A percentile compares a stretch with the other conserved stretches of the same genome.
phyloP scores from a whole-genome alignment of 2,888 invertebrate genomes.

The Zaprionus obscuricornis region DNA sequence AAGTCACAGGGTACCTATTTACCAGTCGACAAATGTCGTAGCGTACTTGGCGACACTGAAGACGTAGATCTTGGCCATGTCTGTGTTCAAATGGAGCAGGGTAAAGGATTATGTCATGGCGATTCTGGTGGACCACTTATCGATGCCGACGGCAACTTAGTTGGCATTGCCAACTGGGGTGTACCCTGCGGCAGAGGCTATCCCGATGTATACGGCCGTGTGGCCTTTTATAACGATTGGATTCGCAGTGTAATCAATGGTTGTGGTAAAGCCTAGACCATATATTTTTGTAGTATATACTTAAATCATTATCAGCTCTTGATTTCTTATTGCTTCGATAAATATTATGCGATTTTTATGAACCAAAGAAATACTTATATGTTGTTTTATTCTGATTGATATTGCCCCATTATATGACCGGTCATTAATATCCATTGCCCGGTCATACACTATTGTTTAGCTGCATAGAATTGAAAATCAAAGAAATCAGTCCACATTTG shows the following conservation, averaged over 20 bases:
- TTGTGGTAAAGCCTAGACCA: conserved; percentile 41
- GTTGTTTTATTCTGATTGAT: conserved; percentile 46
- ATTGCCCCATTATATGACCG: conserved; percentile 46
- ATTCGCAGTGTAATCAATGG: conserved; percentile 62
- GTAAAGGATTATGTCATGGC: conserved; percentile 83
- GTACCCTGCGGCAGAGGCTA: conserved; percentile 72
- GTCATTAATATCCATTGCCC: conserved; percentile 60
- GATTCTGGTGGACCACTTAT: conserved; percentile 76
- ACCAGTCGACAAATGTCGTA: conserved; percentile 84
- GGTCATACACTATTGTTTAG: conserved; percentile 22
- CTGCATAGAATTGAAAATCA: conserved; percentile 16
- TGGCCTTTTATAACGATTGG: conserved; percentile 75
- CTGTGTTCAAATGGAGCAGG: conserved; percentile 85
- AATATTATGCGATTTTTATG: conserved; percentile 58
- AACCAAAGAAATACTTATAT: conserved; percentile 7
- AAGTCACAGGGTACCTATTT: conserved; percentile 85
- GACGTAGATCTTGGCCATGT: conserved; percentile 85
- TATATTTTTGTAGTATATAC: neutral
- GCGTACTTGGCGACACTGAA: conserved; percentile 82
- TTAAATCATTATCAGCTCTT: conserved; percentile 16
- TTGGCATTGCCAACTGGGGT: conserved; percentile 78
- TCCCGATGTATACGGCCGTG: conserved; percentile 76
- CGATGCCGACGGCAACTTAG: conserved; percentile 56
- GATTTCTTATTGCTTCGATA: conserved; percentile 39
- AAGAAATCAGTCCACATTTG: conserved; percentile 52